phyloP scores from a whole-genome alignment of 2,113 vertebrate species.

The Myotis davidii region DNA sequence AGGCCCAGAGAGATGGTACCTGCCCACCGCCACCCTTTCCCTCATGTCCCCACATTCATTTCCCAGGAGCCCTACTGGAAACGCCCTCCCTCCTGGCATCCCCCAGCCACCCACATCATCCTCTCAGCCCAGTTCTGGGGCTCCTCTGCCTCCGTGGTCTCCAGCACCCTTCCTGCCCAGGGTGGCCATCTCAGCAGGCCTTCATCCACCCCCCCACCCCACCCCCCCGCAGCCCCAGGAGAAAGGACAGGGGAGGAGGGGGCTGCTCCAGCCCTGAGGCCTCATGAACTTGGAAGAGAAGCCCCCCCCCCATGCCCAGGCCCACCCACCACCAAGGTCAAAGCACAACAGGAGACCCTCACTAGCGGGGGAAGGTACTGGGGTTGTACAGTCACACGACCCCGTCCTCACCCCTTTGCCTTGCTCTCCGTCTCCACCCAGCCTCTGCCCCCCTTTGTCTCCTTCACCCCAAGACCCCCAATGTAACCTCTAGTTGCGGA shows the following conservation, averaged over 20 bases:
- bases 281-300: slow-evolving; percentile 60
- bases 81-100: not conserved
- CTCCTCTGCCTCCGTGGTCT: not conserved
- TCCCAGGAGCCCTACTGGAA: not conserved
- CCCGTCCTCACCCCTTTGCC: slow-evolving; percentile 69
- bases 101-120: not conserved
- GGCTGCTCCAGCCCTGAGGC: not conserved
- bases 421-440: slow-evolving; percentile 74
- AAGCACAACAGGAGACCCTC: slow-evolving; percentile 81
- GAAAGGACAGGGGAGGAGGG: not conserved
- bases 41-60: not conserved
- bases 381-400: slow-evolving; percentile 62
- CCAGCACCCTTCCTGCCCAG: not conserved
- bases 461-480: not conserved
- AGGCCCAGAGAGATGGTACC: not conserved
- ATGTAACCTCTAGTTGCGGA: slow-evolving; percentile 79
- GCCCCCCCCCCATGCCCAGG: slow-evolving; percentile 10
- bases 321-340: slow-evolving; percentile 59
- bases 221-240: no score
- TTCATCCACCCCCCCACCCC: slow-evolving; percentile 10
- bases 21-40: not conserved
- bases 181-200: slow-evolving; percentile 1
- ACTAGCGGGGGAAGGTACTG: slow-evolving; percentile 31
- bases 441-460: slow-evolving; percentile 34
- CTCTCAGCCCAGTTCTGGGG: not conserved